phyloP scores from a whole-genome alignment of 1,140 invertebrate species.

The Macrobrachium rosenbergii region DNA sequence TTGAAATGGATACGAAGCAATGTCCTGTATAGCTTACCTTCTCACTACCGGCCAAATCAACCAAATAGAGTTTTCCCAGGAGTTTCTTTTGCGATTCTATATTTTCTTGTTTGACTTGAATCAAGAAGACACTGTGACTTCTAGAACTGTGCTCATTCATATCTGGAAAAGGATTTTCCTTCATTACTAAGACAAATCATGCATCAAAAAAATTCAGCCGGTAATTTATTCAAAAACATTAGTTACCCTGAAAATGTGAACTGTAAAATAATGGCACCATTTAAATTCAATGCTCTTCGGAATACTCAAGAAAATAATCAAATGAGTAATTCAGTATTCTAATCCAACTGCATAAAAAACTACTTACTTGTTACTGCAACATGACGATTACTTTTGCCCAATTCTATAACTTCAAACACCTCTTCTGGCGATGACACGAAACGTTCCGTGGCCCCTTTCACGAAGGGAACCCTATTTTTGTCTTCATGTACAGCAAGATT shows the following conservation, averaged over 20 bases:
- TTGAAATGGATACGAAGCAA: too few species aligned
- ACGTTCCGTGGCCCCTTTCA: slow-evolving; percentile 98
- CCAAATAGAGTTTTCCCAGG: slow-evolving; percentile 97
- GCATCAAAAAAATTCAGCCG: too few species aligned
- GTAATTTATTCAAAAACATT: neutral
- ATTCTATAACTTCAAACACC: slow-evolving; percentile 99
- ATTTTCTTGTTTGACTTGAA: slow-evolving; percentile 99
- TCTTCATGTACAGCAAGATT: slow-evolving; percentile 99
- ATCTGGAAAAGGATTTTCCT: slow-evolving; percentile 75
- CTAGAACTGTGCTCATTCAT: slow-evolving; percentile 99
- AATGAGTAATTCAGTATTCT: neutral
- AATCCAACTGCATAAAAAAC: neutral
- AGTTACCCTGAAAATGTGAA: too few species aligned
- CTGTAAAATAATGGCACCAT: too few species aligned
- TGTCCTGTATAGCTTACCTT: slow-evolving; percentile 78
- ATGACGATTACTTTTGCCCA: slow-evolving; percentile 99
- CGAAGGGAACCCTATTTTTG: slow-evolving; percentile 98
- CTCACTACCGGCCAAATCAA: slow-evolving; percentile 99
- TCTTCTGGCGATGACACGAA: slow-evolving; percentile 99
- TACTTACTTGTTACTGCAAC: slow-evolving; percentile 98
- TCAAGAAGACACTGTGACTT: slow-evolving; percentile 99
- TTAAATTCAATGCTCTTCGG: too few species aligned
- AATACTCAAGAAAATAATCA: neutral
- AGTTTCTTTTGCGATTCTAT: slow-evolving; percentile 99
- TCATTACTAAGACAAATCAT: too few species aligned